Evolutionary conservation across 2,113 vertebrate genomes (phyloP).

Genomic region (Pseudorectes ferrugineus): DNA sequence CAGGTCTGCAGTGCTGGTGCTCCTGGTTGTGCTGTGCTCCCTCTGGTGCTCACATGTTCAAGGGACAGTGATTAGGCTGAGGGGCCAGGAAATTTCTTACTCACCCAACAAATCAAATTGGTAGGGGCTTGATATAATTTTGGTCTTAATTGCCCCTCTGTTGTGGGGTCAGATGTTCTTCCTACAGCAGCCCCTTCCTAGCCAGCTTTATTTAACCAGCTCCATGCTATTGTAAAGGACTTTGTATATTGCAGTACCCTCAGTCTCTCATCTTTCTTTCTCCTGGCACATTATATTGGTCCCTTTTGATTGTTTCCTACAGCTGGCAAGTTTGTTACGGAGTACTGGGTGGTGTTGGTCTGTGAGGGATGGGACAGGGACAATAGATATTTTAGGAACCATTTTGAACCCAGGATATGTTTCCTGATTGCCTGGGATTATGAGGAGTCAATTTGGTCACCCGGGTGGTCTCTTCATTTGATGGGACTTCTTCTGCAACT

Average conservation of each 20-base stretch:
- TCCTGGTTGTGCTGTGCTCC: neutral
- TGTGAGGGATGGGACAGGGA: neutral
- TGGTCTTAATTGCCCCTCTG: neutral
- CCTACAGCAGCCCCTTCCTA: neutral
- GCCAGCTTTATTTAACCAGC: neutral
- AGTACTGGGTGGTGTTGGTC: neutral
- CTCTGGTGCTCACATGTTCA: neutral
- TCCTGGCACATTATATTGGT: fast-evolving
- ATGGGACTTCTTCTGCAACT: neutral
- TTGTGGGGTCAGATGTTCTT: neutral
- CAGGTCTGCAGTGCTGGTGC: neutral
- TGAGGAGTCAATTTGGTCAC: neutral
- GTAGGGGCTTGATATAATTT: neutral
- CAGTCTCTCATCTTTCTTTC: neutral
- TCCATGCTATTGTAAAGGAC: neutral
- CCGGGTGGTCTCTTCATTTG: neutral
- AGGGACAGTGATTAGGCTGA: neutral
- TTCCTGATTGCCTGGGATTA: neutral
- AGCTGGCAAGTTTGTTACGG: neutral
- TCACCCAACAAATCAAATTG: neutral
- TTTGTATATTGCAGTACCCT: neutral
- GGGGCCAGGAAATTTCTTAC: neutral
- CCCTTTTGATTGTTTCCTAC: neutral
- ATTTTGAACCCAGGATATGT: neutral
- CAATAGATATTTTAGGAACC: neutral